phyloP scores from a whole-genome alignment of 2,888 invertebrate species.

The Agrotis ipsilon region DNA sequence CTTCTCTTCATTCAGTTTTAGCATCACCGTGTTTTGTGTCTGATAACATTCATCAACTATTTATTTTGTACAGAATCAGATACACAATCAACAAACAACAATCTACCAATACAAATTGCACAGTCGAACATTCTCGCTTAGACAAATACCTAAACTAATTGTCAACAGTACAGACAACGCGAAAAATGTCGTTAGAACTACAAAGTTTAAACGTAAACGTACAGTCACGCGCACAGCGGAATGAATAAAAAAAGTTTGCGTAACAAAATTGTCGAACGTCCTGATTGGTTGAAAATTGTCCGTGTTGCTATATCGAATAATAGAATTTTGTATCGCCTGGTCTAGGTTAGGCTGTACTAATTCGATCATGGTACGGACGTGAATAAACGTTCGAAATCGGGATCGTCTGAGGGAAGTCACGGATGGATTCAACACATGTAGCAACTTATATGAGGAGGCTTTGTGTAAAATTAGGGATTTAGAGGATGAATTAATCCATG shows the following conservation, averaged over 20 bases:
- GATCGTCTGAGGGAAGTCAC: too few species aligned
- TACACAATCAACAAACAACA: constrained; percentile 5
- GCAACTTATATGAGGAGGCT: too few species aligned
- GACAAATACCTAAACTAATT: constrained; percentile 55
- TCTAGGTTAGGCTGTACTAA: constrained; percentile 26
- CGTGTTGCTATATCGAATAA: constrained; percentile 55
- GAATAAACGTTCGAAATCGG: constrained; percentile 3
- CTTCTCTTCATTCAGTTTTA: too few species aligned
- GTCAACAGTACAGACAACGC: constrained; percentile 30
- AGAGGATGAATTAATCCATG: too few species aligned
- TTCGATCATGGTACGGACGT: constrained; percentile 7
- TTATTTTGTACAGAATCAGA: constrained; percentile 13
- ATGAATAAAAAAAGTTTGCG: constrained; percentile 52
- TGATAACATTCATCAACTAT: constrained; percentile 3
- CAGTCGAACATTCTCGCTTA: constrained; percentile 12
- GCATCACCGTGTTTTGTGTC: background rate
- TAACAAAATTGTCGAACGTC: constrained; percentile 49
- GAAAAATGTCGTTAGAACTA: constrained; percentile 46
- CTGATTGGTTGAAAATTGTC: constrained; percentile 57
- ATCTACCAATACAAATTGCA: constrained; percentile 29
- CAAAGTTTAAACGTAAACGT: constrained; percentile 48
- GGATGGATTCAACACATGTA: too few species aligned
- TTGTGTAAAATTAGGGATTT: too few species aligned
- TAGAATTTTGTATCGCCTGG: constrained; percentile 46
- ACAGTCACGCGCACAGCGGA: constrained; percentile 47